A percentile compares a stretch with the other conserved stretches of the same genome.
Conservation (phyloP, 1,140 invertebrate genomes). For the Hyles euphorbiae region DNA sequence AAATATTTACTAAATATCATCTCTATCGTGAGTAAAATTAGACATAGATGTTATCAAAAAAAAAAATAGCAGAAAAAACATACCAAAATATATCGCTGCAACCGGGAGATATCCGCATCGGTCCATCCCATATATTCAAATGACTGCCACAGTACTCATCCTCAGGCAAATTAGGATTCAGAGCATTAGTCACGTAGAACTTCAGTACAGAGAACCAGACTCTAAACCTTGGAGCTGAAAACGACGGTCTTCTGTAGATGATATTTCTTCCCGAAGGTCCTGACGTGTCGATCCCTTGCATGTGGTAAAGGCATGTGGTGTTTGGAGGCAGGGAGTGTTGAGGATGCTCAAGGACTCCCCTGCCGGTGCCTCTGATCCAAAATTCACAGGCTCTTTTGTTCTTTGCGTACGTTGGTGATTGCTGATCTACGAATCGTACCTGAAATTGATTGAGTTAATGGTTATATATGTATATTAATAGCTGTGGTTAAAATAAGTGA, state of each 20-base stretch:
- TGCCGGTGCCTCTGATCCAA: slow-evolving; percentile 86
- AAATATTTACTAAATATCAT: too few species aligned
- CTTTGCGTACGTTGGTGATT: slow-evolving; percentile 86
- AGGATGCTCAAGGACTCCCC: slow-evolving; percentile 86
- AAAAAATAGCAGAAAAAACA: slow-evolving; percentile 22
- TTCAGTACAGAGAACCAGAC: slow-evolving; percentile 93
- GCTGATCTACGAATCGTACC: slow-evolving; percentile 88
- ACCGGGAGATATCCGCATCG: slow-evolving; percentile 83
- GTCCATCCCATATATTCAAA: slow-evolving; percentile 89
- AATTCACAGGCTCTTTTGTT: slow-evolving; percentile 91
- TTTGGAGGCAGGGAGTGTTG: slow-evolving; percentile 88
- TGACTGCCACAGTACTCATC: slow-evolving; percentile 87
- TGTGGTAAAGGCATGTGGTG: slow-evolving; percentile 90
- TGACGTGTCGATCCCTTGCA: slow-evolving; percentile 80
- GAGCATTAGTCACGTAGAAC: slow-evolving; percentile 83
- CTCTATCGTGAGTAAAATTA: too few species aligned
- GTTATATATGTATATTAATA: slow-evolving; percentile 2
- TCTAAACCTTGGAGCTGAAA: slow-evolving; percentile 81
- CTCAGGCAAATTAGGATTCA: slow-evolving; percentile 76
- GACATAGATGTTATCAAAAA: too few species aligned
- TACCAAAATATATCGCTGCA: slow-evolving; percentile 89
- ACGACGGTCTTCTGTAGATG: slow-evolving; percentile 78
- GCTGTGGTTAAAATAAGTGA: too few species aligned
- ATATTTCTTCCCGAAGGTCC: slow-evolving; percentile 77
- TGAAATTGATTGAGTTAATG: slow-evolving; percentile 65